Evolutionary conservation across 2,797 vertebrate species (phyloP).

Genomic region (Silurus aristotelis): DNA sequence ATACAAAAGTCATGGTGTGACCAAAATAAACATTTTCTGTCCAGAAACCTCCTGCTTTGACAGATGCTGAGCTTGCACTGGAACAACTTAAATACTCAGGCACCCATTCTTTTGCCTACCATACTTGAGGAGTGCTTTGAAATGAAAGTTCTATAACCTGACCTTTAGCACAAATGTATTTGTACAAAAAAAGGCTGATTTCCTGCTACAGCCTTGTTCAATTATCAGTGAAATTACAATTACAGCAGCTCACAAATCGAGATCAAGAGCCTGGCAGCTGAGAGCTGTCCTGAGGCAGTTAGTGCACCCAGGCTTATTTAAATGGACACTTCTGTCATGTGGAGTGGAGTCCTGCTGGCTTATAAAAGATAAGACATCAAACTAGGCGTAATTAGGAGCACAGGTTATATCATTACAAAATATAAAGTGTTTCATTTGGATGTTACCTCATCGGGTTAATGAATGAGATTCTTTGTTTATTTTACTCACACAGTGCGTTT

Average conservation of each 20-base stretch:
- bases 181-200: conserved; percentile 57
- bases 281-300: conserved; percentile 19
- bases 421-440: conserved; percentile 3
- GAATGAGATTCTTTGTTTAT: neutral
- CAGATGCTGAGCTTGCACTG: conserved; percentile 52
- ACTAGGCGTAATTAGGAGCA: neutral
- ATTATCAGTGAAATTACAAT: conserved; percentile 69
- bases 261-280: conserved; percentile 2
- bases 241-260: conserved; percentile 53
- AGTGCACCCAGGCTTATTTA: conserved; percentile 30
- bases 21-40: conserved; percentile 33
- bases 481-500: neutral
- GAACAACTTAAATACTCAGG: conserved; percentile 39
- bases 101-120: conserved; percentile 48
- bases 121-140: conserved; percentile 47
- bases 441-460: neutral
- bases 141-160: conserved; percentile 64
- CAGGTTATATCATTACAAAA: neutral
- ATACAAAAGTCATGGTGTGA: conserved; percentile 28
- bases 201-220: conserved; percentile 66
- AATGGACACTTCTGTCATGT: conserved; percentile 29
- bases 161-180: conserved; percentile 49
- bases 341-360: conserved; percentile 14
- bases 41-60: conserved; percentile 39
- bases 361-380: conserved; percentile 22